phyloP scores from a whole-genome alignment of 2,113 vertebrate genomes.

The Gracilinanus agilis region DNA sequence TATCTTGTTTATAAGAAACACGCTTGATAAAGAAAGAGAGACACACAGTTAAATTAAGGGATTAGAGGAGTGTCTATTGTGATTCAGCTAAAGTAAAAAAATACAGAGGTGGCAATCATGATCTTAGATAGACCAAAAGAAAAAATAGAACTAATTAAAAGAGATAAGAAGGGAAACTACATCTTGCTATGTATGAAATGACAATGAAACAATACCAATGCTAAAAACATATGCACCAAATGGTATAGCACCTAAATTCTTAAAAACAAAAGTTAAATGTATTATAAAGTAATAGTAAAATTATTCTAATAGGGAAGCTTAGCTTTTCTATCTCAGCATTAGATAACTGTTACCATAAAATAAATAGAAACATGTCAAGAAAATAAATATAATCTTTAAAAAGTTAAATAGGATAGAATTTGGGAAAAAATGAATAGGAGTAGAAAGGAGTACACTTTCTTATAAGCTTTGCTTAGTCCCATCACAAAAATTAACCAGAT shows the following conservation, averaged over 20 bases:
- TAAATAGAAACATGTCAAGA: too few relatives aligned
- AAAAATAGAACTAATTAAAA: neutral
- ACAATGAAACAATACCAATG: neutral
- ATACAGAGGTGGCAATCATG: neutral
- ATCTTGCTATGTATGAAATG: too few relatives aligned
- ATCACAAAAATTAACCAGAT: too few relatives aligned
- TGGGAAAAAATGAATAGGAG: too few relatives aligned
- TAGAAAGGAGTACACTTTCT: too few relatives aligned
- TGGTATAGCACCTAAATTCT: neutral
- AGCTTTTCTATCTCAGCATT: too few relatives aligned
- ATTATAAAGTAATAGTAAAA: too few relatives aligned
- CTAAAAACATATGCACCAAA: neutral
- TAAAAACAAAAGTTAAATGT: neutral
- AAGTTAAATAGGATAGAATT: too few relatives aligned
- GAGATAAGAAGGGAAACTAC: neutral
- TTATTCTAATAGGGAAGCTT: too few relatives aligned
- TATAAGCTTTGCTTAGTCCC: too few relatives aligned
- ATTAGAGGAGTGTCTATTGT: neutral
- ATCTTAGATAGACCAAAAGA: neutral
- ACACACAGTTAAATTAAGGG: neutral
- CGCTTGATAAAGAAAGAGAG: neutral
- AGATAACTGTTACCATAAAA: too few relatives aligned
- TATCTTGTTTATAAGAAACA: neutral
- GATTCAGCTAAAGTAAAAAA: neutral
- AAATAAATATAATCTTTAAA: too few relatives aligned